Conservation (phyloP, 2,888 invertebrate species). For the Campopleginae sp. region DNA sequence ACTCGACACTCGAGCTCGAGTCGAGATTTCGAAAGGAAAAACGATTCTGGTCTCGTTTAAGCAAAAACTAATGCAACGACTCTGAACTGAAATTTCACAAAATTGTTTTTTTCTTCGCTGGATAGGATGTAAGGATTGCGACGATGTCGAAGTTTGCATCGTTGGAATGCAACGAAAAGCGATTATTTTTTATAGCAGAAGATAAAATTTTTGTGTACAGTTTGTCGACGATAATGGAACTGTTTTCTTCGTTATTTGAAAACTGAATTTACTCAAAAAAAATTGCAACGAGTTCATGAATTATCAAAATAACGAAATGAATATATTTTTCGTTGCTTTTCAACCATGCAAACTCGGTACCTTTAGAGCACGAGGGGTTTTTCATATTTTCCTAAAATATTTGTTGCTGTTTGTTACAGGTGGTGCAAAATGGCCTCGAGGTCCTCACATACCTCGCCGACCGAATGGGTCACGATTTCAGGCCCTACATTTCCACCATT, state of each 20-base stretch:
- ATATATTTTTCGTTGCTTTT: no score
- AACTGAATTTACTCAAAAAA: no score
- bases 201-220: no score
- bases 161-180: no score
- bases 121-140: neutral
- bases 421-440: conserved; percentile 96
- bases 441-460: conserved; percentile 94
- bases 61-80: neutral
- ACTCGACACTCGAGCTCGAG: conserved; percentile 17
- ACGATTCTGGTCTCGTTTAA: neutral
- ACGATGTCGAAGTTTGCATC: neutral
- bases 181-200: neutral
- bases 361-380: no score
- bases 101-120: neutral
- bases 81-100: neutral
- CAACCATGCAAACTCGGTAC: no score
- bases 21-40: neutral
- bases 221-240: no score
- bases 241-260: no score
- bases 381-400: neutral
- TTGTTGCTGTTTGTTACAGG: conserved; percentile 85
- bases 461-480: conserved; percentile 94
- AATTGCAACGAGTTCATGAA: no score
- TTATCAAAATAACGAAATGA: no score
- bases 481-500: conserved; percentile 93